phyloP scores from a whole-genome alignment of 2,113 vertebrate genomes.

The Limanda limanda region DNA sequence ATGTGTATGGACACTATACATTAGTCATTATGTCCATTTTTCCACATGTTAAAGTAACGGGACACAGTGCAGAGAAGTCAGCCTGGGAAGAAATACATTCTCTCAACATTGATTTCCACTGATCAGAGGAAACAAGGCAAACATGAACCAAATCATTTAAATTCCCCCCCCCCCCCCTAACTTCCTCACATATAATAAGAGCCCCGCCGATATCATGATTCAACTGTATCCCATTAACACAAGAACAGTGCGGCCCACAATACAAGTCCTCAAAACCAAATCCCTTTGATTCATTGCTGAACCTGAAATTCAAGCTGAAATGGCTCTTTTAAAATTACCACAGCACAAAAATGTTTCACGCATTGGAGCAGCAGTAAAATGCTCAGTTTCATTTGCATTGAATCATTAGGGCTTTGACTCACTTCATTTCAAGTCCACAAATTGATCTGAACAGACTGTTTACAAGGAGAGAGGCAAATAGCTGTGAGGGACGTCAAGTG shows the following conservation, averaged over 20 bases:
- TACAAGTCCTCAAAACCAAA: slow-evolving; percentile 42
- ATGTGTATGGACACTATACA: neutral
- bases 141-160: neutral
- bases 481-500: slow-evolving; percentile 41
- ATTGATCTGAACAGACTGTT: slow-evolving; percentile 45
- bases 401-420: slow-evolving; percentile 42
- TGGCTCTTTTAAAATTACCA: slow-evolving; percentile 46
- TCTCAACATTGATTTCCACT: neutral
- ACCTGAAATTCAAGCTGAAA: slow-evolving; percentile 52
- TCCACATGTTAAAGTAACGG: neutral
- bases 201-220: slow-evolving; percentile 31
- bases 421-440: slow-evolving; percentile 41
- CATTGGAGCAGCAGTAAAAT: slow-evolving; percentile 41
- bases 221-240: slow-evolving; percentile 32
- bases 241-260: slow-evolving; percentile 6
- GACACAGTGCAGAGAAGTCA: neutral
- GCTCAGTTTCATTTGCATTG: slow-evolving; percentile 37
- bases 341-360: slow-evolving; percentile 13
- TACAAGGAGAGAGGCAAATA: slow-evolving; percentile 11
- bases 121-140: neutral
- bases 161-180: neutral
- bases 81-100: neutral
- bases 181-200: slow-evolving; percentile 8
- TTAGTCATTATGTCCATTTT: neutral
- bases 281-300: slow-evolving; percentile 30